A percentile compares a stretch with the other conserved stretches of the same genome.
phyloP scores from a whole-genome alignment of 2,113 vertebrate species.

The Gymnogyps californianus region DNA sequence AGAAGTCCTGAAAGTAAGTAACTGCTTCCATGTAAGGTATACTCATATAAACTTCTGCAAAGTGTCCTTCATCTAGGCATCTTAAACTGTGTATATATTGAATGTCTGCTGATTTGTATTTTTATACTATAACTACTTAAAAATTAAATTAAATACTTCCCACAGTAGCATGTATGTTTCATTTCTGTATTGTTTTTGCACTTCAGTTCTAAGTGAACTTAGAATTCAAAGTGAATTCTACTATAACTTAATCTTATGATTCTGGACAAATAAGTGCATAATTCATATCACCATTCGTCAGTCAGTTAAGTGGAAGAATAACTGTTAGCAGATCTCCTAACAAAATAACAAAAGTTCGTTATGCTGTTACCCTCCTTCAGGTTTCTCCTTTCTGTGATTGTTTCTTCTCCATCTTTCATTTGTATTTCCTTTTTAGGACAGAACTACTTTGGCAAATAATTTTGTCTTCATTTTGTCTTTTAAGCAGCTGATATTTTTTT shows the following conservation, averaged over 20 bases:
- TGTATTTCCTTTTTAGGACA: background rate
- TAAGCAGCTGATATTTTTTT: background rate
- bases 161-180: background rate
- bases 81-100: background rate
- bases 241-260: background rate
- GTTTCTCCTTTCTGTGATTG: background rate
- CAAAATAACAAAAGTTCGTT: background rate
- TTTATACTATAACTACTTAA: background rate
- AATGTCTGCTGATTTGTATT: background rate
- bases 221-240: background rate
- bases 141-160: background rate
- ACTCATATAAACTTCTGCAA: background rate
- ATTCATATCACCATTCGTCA: background rate
- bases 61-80: background rate
- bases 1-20: conserved; percentile 72
- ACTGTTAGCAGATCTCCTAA: background rate
- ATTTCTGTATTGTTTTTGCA: background rate
- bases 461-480: background rate
- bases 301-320: background rate
- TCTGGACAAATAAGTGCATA: background rate
- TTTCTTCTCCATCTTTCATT: background rate
- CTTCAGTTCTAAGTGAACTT: background rate
- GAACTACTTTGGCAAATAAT: background rate
- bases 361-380: background rate
- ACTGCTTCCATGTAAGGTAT: background rate